Evolutionary conservation across 2,113 vertebrate species (phyloP).

Genomic region (Chaenogobius annularis): DNA sequence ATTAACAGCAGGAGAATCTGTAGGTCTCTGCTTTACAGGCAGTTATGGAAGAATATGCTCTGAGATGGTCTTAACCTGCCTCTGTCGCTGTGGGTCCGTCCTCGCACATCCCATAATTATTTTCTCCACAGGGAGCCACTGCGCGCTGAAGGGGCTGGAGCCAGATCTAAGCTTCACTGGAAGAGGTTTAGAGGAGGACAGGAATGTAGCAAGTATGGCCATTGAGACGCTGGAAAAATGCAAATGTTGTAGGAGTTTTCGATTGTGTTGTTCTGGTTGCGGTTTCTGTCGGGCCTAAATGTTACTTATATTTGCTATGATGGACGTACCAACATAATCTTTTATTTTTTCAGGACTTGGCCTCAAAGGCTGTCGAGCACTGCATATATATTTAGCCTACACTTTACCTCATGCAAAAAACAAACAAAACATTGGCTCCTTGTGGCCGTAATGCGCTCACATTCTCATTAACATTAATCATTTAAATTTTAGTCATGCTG

Average conservation of each 20-base stretch:
- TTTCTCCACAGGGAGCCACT: constrained; percentile 12
- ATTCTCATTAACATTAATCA: too few relatives aligned
- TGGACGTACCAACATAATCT: neutral
- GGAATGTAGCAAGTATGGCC: neutral
- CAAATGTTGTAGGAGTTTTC: neutral
- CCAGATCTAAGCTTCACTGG: neutral
- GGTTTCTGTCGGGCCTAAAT: neutral
- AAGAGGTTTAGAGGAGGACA: constrained; percentile 21
- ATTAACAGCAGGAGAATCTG: constrained; percentile 33
- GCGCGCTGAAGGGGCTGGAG: constrained; percentile 7
- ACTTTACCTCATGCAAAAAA: too few relatives aligned
- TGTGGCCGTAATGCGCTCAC: too few relatives aligned
- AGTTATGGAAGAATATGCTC: constrained; percentile 21
- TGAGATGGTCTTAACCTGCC: constrained; percentile 25
- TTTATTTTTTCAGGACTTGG: too few relatives aligned
- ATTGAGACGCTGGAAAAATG: neutral
- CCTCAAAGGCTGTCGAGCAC: too few relatives aligned
- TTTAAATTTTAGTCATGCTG: too few relatives aligned
- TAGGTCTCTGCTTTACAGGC: constrained; percentile 49
- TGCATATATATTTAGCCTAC: too few relatives aligned
- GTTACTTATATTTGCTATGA: neutral
- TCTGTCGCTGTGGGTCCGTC: constrained; percentile 23
- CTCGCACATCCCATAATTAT: constrained; percentile 31
- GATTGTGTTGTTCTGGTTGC: neutral
- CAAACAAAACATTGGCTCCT: too few relatives aligned